Evolutionary conservation across 2,888 invertebrate species (phyloP).

Genomic region (Xestoiulus laeticollis): DNA sequence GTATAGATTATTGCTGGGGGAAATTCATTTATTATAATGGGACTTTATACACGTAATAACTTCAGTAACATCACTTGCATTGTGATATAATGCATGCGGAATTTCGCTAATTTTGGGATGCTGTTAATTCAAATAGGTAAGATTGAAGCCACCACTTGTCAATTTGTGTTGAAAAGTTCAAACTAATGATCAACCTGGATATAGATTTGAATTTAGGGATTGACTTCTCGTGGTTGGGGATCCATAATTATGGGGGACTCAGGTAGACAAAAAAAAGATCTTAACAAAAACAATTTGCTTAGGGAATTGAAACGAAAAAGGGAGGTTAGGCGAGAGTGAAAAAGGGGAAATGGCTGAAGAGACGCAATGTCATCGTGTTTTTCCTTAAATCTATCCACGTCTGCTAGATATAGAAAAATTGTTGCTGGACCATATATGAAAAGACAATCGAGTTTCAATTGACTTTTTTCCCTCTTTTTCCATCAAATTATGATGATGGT

Average conservation of each 20-base stretch:
- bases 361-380: conserved; percentile 43
- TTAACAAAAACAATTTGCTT: conserved; percentile 25
- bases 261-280: neutral
- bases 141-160: no score
- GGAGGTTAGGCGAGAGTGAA: neutral
- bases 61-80: no score
- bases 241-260: conserved; percentile 13
- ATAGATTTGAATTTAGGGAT: neutral
- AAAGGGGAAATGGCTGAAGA: neutral
- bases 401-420: neutral
- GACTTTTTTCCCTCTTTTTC: conserved; percentile 40
- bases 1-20: no score
- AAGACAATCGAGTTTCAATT: conserved; percentile 38
- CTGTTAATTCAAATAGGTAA: no score
- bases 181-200: neutral
- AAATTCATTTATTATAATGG: no score
- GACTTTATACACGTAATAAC: no score
- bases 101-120: no score
- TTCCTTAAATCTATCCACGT: neutral
- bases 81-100: no score
- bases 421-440: conserved; percentile 27
- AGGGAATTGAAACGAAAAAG: conserved; percentile 39
- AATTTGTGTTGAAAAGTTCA: no score
- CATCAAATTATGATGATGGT: conserved; percentile 36
- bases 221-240: conserved; percentile 17